Evolutionary conservation across 2,797 vertebrate species (phyloP).

Genomic region (Schizothorax lantsangensis): DNA sequence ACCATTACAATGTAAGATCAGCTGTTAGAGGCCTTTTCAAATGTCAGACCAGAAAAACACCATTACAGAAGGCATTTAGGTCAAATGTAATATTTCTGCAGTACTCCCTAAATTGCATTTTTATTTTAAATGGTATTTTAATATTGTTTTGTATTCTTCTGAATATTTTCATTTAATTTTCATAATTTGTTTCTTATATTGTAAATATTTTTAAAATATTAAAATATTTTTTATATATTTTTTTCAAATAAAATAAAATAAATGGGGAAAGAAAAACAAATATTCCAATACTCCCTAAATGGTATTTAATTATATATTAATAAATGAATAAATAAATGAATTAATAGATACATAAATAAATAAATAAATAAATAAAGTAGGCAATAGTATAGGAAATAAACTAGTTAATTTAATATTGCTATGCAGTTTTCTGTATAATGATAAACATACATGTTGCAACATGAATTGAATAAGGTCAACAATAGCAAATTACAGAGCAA

Average conservation of each 20-base stretch:
- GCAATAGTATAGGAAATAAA: neutral
- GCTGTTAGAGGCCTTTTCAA: constrained; percentile 18
- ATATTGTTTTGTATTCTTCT: neutral
- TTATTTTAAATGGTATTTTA: neutral
- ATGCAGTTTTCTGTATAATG: neutral
- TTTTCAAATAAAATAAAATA: neutral
- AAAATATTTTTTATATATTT: too few relatives aligned
- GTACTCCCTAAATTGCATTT: neutral
- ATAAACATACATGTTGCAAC: neutral
- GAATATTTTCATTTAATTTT: neutral
- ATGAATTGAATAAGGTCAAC: neutral
- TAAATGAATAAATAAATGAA: too few relatives aligned
- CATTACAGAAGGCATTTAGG: constrained; percentile 10
- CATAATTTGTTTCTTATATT: too few relatives aligned
- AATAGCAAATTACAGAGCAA: neutral
- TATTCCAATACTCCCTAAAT: neutral
- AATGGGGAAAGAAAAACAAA: neutral
- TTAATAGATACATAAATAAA: too few relatives aligned
- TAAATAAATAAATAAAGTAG: neutral
- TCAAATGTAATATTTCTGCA: neutral
- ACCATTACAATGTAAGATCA: constrained; percentile 29
- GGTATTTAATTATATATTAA: too few relatives aligned
- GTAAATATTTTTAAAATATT: too few relatives aligned
- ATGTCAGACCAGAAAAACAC: neutral
- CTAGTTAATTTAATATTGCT: neutral